phyloP scores from a whole-genome alignment of 2,797 vertebrate genomes.

The Myotis myotis region DNA sequence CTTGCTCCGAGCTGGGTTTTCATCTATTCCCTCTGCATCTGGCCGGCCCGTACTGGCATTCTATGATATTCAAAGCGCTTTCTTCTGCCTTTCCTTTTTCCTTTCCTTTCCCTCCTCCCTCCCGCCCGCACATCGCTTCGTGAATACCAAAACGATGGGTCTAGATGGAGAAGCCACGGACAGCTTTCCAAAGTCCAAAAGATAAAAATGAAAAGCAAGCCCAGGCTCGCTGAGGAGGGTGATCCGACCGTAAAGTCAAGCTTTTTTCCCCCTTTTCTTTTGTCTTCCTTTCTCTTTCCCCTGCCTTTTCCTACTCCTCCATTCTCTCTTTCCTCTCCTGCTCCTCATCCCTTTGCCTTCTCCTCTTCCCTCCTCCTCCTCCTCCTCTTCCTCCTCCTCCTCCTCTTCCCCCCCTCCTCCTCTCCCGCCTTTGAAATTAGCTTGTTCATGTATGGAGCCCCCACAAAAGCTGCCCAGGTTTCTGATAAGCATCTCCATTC shows the following conservation, averaged over 20 bases:
- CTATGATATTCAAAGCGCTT: slow-evolving; percentile 26
- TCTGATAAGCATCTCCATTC: slow-evolving; percentile 53
- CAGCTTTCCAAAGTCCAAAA: background rate
- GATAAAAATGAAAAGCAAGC: background rate
- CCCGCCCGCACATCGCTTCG: background rate
- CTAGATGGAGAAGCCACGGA: background rate
- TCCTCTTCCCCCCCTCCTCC: too few relatives aligned
- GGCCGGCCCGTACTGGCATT: slow-evolving; percentile 18
- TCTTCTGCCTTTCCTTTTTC: background rate
- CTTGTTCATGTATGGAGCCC: background rate
- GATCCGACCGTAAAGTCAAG: too few relatives aligned
- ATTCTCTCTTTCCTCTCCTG: rapidly evolving
- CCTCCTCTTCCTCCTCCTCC: background rate
- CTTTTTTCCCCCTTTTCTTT: background rate
- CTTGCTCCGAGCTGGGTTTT: slow-evolving; percentile 41
- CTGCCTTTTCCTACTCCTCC: rapidly evolving
- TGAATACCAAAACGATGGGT: background rate
- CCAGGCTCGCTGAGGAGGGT: background rate
- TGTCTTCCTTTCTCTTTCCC: background rate
- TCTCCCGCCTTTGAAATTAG: slow-evolving; percentile 5
- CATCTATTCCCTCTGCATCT: slow-evolving; percentile 43
- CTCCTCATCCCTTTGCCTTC: background rate
- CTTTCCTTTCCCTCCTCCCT: background rate
- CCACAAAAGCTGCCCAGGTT: slow-evolving; percentile 29
- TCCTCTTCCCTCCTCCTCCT: background rate